Evolutionary conservation across 2,888 invertebrate species (phyloP).

Genomic region (Clostera curtula): DNA sequence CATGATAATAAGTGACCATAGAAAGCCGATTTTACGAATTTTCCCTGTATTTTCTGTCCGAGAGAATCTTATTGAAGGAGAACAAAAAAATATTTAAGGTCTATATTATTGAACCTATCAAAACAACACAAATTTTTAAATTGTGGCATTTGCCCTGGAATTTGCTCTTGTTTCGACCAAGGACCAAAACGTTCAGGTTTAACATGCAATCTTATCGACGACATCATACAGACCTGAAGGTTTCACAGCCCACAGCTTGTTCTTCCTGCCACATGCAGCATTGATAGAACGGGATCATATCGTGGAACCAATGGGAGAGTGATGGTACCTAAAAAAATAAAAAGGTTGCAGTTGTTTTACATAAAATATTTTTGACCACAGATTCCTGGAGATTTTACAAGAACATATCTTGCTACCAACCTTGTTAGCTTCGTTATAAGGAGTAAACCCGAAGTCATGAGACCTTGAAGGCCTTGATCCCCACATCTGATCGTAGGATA

Average conservation of each 20-base stretch:
- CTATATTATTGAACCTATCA: too few species aligned
- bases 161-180: too few species aligned
- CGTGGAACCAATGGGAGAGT: conserved; percentile 96
- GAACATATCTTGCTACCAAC: conserved; percentile 43
- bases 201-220: neutral
- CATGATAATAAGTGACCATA: too few species aligned
- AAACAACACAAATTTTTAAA: too few species aligned
- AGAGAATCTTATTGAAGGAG: too few species aligned
- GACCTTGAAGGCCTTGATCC: conserved; percentile 90
- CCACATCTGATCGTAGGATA: conserved; percentile 97
- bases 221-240: conserved; percentile 73
- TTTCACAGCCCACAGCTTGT: conserved; percentile 94
- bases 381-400: neutral
- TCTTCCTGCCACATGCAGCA: conserved; percentile 97
- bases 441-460: conserved; percentile 92
- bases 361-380: neutral
- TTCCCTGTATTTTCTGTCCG: too few species aligned
- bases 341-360: conserved; percentile 16
- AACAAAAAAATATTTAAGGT: too few species aligned
- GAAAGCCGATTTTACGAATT: too few species aligned
- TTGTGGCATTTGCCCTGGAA: too few species aligned
- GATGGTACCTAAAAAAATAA: conserved; percentile 82
- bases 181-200: too few species aligned
- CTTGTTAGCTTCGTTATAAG: conserved; percentile 96
- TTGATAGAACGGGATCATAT: conserved; percentile 94